Evolutionary conservation across 2,113 vertebrate species (phyloP).

Genomic region (Cyprinodon brontotheroides): DNA sequence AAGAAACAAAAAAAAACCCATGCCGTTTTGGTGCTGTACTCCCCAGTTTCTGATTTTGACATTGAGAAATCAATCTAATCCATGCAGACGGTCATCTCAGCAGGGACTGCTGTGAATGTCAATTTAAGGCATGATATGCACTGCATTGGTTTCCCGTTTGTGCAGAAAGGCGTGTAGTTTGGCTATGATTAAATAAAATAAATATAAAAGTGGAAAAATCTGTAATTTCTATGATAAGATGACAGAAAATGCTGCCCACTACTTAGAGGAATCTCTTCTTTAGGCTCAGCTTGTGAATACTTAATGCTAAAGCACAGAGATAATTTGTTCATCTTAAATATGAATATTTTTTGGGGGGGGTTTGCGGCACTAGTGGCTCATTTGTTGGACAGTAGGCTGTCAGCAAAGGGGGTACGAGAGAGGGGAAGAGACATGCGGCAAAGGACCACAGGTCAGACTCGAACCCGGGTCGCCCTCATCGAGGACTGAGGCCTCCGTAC

Average conservation of each 20-base stretch:
- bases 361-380: no score
- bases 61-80: neutral
- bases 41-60: neutral
- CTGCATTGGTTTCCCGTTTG: neutral
- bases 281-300: neutral
- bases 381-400: no score
- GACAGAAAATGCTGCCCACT: neutral
- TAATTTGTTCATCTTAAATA: neutral
- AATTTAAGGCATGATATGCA: slow-evolving; percentile 4
- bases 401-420: no score
- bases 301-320: neutral
- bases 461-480: no score
- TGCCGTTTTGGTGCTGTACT: neutral
- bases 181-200: neutral
- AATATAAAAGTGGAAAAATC: neutral
- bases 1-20: neutral
- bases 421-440: no score
- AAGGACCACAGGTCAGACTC: no score
- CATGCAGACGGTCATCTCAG: neutral
- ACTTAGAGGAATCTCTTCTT: neutral
- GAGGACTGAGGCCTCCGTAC: no score
- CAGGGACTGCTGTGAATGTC: neutral
- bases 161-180: neutral
- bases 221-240: neutral
- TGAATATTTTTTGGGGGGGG: no score